Percentiles rank a stretch among this genome's conserved stretches.
Evolutionary conservation across 35 echinoderm and acorn worm species (phyloP).

Genomic region (Anneissia japonica): DNA sequence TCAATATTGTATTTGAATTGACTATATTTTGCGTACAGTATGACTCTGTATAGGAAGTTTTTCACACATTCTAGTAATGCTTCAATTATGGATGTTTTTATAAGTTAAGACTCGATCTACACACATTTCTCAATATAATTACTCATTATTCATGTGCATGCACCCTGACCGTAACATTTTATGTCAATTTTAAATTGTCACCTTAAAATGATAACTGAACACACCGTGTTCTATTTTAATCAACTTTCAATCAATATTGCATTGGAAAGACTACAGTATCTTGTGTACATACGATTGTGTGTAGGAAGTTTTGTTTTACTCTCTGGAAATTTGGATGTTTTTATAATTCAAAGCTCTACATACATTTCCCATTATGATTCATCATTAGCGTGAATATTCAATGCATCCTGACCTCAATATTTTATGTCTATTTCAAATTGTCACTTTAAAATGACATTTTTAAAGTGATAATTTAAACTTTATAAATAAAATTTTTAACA

Average conservation of each 20-base stretch:
- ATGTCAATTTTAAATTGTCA: too few species aligned
- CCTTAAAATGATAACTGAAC: too few species aligned
- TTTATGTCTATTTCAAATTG: too few species aligned
- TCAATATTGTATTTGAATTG: neutral
- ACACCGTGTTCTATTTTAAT: neutral
- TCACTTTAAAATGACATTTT: too few species aligned
- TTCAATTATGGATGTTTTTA: neutral
- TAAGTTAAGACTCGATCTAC: neutral
- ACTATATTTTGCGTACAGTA: neutral
- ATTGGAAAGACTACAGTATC: neutral
- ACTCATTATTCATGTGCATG: too few species aligned
- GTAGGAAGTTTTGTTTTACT: neutral
- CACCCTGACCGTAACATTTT: too few species aligned
- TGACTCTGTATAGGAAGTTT: neutral
- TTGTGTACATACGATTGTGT: neutral
- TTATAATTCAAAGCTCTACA: neutral
- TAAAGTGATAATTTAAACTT: too few species aligned
- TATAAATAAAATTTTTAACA: too few species aligned
- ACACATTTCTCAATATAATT: neutral
- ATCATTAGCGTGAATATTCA: too few species aligned
- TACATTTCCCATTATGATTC: neutral
- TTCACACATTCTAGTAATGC: neutral
- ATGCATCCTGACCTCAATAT: too few species aligned
- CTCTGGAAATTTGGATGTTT: neutral
- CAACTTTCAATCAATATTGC: neutral